A percentile compares a stretch with the other conserved stretches of the same genome.
These are phyloP conservation scores for Clostera curtula DNA, from an alignment of 2,888 invertebrate species.

Conservation along the genomic window DNA sequence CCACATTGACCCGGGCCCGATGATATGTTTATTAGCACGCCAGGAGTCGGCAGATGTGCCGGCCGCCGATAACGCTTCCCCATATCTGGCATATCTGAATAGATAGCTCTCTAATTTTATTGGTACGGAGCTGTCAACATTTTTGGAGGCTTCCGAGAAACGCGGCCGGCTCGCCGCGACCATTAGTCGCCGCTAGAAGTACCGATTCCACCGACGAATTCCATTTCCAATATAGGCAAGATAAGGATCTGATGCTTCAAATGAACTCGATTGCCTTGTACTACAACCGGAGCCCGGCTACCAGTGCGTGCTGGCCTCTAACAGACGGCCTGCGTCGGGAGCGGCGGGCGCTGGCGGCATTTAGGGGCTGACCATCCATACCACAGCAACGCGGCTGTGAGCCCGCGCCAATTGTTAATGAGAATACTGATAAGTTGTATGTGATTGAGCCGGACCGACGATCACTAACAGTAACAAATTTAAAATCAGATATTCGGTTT, in stretches of 20 bases:
- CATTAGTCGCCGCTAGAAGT: slow-evolving; percentile 18
- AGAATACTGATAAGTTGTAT: too few relatives aligned
- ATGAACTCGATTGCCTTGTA: too few relatives aligned
- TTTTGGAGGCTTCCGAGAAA: slow-evolving; percentile 30
- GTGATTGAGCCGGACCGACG: too few relatives aligned
- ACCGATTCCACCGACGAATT: slow-evolving; percentile 22
- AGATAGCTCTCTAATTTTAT: slow-evolving; percentile 53
- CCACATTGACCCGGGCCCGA: background rate
- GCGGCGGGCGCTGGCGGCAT: too few relatives aligned
- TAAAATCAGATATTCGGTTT: too few relatives aligned
- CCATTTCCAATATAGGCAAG: slow-evolving; percentile 21
- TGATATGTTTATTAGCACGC: slow-evolving; percentile 35
- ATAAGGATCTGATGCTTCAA: slow-evolving; percentile 16
- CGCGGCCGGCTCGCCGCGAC: slow-evolving; percentile 9
- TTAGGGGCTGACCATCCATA: too few relatives aligned
- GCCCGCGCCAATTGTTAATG: too few relatives aligned
- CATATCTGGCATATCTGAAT: slow-evolving; percentile 53
- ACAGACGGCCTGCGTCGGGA: too few relatives aligned
- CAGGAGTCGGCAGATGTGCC: slow-evolving; percentile 39
- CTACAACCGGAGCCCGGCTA: too few relatives aligned
- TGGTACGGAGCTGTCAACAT: slow-evolving; percentile 23
- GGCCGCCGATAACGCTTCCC: slow-evolving; percentile 29
- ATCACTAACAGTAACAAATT: too few relatives aligned
- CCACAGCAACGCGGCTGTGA: too few relatives aligned
- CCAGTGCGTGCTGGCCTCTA: too few relatives aligned